Conservation (phyloP, 2,888 invertebrate species). For the Ypsolopha sequella region DNA sequence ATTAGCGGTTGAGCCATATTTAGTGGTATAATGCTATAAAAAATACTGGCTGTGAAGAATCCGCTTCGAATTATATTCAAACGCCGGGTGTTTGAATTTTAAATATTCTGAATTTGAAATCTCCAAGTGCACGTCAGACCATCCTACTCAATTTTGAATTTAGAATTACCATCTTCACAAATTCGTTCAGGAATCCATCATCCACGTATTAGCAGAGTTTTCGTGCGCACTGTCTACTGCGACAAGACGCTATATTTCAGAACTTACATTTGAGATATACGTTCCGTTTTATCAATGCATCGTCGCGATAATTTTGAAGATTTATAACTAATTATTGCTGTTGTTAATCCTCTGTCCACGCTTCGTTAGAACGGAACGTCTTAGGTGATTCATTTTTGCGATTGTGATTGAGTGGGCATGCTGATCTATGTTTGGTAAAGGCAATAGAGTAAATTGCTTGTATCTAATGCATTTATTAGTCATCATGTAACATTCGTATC, state of each 20-base stretch:
- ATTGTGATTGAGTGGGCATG: conserved; percentile 2
- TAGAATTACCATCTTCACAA: conserved; percentile 11
- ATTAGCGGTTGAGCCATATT: conserved; percentile 19
- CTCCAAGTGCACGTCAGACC: neutral
- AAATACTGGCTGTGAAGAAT: too few species aligned
- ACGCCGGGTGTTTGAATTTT: too few species aligned
- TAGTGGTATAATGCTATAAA: too few species aligned
- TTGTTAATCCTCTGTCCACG: conserved; percentile 65
- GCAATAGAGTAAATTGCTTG: too few species aligned
- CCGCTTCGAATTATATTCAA: too few species aligned
- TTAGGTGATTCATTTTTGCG: conserved; percentile 5
- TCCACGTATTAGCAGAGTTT: conserved; percentile 49
- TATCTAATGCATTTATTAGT: too few species aligned
- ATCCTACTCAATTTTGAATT: neutral
- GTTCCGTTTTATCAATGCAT: conserved; percentile 66
- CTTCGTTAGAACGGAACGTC: conserved; percentile 30
- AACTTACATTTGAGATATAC: conserved; percentile 52
- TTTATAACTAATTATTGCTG: conserved; percentile 64
- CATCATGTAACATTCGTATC: neutral
- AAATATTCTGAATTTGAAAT: too few species aligned
- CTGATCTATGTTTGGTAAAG: too few species aligned
- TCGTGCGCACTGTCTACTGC: conserved; percentile 52
- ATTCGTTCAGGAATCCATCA: conserved; percentile 52
- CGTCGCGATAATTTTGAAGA: conserved; percentile 63
- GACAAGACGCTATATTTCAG: conserved; percentile 63